Conservation (phyloP, 2,888 invertebrate species). For the Drosophila emarginata region DNA sequence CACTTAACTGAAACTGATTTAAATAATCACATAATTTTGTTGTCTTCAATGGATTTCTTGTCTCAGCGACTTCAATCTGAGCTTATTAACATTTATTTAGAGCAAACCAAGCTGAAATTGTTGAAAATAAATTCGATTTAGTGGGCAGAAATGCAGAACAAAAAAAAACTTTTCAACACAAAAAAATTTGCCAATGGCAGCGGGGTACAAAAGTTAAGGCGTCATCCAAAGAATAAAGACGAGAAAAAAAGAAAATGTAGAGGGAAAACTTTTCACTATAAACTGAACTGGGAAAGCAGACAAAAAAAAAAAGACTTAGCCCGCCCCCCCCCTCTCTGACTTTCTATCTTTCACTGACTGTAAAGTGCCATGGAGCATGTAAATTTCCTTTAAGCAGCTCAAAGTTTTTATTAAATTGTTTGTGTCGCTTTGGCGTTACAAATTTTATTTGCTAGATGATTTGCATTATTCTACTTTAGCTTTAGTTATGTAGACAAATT, state of each 20-base stretch:
- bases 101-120: slow-evolving; percentile 40
- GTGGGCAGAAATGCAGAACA: slow-evolving; percentile 33
- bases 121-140: slow-evolving; percentile 65
- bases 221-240: slow-evolving; percentile 4
- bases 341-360: neutral
- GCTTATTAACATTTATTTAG: slow-evolving; percentile 73
- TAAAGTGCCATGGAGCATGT: slow-evolving; percentile 59
- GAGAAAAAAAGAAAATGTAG: slow-evolving; percentile 33
- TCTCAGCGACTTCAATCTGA: slow-evolving; percentile 11
- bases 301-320: no score
- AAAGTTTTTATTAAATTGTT: slow-evolving; percentile 77
- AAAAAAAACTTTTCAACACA: slow-evolving; percentile 20
- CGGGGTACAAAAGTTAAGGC: slow-evolving; percentile 1
- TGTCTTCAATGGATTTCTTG: slow-evolving; percentile 50
- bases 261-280: slow-evolving; percentile 58
- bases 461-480: slow-evolving; percentile 60
- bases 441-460: slow-evolving; percentile 73
- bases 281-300: slow-evolving; percentile 49
- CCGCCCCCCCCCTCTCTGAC: neutral
- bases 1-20: slow-evolving; percentile 35
- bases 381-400: slow-evolving; percentile 64
- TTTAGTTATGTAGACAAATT: slow-evolving; percentile 9
- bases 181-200: slow-evolving; percentile 22
- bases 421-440: slow-evolving; percentile 58
- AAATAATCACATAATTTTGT: slow-evolving; percentile 71